Percentiles rank a stretch among this genome's conserved stretches.
Conservation (phyloP, 2,113 vertebrate species). For the Athene noctua region DNA sequence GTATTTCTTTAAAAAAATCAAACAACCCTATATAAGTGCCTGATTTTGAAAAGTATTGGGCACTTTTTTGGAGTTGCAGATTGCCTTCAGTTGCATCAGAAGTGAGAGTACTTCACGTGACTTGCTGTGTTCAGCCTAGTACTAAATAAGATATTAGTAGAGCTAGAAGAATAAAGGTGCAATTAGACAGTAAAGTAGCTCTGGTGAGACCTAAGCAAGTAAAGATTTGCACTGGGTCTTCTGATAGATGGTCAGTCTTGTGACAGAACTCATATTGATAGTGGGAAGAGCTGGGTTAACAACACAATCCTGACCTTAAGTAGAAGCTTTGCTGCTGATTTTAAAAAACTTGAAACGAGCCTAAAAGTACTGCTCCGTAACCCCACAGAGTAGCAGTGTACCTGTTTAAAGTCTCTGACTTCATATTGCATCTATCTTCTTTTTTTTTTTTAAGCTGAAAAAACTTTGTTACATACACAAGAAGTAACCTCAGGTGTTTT, state of each 20-base stretch:
- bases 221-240: not conserved
- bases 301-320: not conserved
- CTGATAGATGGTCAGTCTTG: not conserved
- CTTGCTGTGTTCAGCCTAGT: not conserved
- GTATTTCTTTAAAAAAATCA: not conserved
- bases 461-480: not conserved
- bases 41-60: not conserved
- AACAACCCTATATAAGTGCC: not conserved
- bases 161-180: not conserved
- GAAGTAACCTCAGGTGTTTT: slow-evolving; percentile 57
- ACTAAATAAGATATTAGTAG: not conserved
- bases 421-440: not conserved
- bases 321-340: not conserved
- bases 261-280: not conserved
- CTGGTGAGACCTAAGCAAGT: not conserved
- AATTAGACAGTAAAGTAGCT: not conserved
- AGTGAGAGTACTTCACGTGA: not conserved
- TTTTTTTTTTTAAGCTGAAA: not conserved
- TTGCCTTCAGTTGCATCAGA: not conserved
- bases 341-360: not conserved
- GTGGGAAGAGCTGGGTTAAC: not conserved
- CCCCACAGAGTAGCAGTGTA: not conserved
- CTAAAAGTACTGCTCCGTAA: not conserved
- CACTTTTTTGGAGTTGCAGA: not conserved
- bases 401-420: not conserved